Evolutionary conservation across 37 sponge, comb jelly and placozoan genomes (phyloP), one percentile per base, ranked within the genome.

Genomic region (Amphimedon queenslandica): DNA sequence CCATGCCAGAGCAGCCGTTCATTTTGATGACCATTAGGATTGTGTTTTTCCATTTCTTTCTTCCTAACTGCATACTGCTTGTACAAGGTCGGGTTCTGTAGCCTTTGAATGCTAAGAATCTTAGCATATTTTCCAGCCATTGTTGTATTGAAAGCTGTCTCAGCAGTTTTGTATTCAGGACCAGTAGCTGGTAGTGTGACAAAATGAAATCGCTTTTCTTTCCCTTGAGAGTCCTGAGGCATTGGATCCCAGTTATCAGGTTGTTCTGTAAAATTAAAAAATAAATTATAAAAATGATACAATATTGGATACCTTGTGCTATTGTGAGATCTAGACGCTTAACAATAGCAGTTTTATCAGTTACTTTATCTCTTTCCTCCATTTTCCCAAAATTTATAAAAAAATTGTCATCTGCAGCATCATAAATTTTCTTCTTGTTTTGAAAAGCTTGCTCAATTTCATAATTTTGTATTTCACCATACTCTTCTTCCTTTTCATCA

Each of bases 401-500:
- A 31, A 63, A 76, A 25, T 64, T 23, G 24, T 69, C 55, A 3
- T 20, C 69, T 21, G 28, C 35, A 24, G 38, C 57, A 25, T 37
- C 31, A 25, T 5, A 60, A 4, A 42, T 67, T 37, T 69, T 69
- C 5, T 1, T 29, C 2, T 77, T 64, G 8, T 40, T 4, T 0
- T 64, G 56, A 37, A 56, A 77, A 37, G 77, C 84, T 28, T 47
- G 5, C 42, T 85, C 85, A 58, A 85, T 78, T 13, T 67, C 63
- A 58, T 41, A 66, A 37, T 78, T 85, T 16, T 29, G 34, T 2
- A 16, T 24, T 13, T 21, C 18, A 67, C 57, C 74, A 73, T 85
- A 85, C 20, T 73, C 70, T 27, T 58, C 74, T 29, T 58, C 36
- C 21, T 60, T n/a, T n/a, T n/a, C 61, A 8, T 32, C 67, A 71